Evolutionary conservation across 1,140 invertebrate species (phyloP).

Genomic region (Pristionchus pacificus): DNA sequence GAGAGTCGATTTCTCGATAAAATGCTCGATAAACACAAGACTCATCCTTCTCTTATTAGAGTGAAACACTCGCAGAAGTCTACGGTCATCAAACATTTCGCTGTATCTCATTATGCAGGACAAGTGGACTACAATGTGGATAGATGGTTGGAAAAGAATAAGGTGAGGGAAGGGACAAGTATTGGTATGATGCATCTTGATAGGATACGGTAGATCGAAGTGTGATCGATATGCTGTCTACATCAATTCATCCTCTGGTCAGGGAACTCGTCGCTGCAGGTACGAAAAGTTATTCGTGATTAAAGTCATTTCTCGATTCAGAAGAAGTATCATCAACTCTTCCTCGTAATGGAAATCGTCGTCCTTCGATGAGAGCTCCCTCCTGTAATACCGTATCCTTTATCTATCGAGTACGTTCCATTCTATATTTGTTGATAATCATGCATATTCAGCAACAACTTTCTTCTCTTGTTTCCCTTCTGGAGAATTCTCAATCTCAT

Average conservation of each 20-base stretch:
- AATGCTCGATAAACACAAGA: conserved; percentile 62
- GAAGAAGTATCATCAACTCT: not conserved
- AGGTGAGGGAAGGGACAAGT: not conserved
- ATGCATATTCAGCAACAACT: conserved; percentile 43
- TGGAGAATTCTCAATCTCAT: conserved; percentile 47
- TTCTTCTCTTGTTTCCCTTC: conserved; percentile 41
- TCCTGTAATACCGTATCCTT: conserved; percentile 34
- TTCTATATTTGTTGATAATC: not conserved
- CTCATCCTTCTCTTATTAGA: conserved; percentile 37
- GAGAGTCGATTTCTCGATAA: conserved; percentile 97
- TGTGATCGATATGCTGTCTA: conserved; percentile 80
- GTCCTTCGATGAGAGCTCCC: conserved; percentile 27
- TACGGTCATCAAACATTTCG: conserved; percentile 77
- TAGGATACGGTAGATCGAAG: conserved; percentile 97
- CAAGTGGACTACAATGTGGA: conserved; percentile 91
- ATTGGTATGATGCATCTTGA: not conserved
- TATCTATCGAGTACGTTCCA: conserved; percentile 37
- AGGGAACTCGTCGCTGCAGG: conserved; percentile 27
- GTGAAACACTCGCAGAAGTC: conserved; percentile 50
- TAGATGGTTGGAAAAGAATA: conserved; percentile 97
- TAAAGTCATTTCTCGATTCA: not conserved
- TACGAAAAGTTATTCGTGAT: conserved; percentile 1
- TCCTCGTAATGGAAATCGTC: conserved; percentile 26
- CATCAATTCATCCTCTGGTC: conserved; percentile 30
- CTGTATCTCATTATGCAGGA: conserved; percentile 96